These are phyloP conservation scores for Megalops cyprinoides DNA, from an alignment of 2,797 vertebrate species.

Conservation along the genomic window DNA sequence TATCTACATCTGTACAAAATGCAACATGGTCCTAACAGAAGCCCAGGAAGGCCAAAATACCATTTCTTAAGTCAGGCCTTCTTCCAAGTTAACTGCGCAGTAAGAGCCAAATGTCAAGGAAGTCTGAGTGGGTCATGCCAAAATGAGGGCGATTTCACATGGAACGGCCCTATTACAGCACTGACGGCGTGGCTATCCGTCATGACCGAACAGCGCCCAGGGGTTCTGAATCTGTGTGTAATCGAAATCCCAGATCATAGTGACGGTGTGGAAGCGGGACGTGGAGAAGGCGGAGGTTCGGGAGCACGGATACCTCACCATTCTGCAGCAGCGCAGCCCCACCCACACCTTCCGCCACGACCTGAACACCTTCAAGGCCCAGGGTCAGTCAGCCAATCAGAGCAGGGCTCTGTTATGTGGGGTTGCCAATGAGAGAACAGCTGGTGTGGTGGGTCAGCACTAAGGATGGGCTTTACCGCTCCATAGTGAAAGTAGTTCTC, in stretches of 20 bases:
- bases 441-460: background rate
- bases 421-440: background rate
- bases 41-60: too few relatives aligned
- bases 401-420: background rate
- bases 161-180: background rate
- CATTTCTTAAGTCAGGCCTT: too few relatives aligned
- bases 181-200: background rate
- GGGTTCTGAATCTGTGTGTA: conserved; percentile 16
- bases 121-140: too few relatives aligned
- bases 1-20: too few relatives aligned
- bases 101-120: background rate
- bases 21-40: background rate
- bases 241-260: conserved; percentile 81
- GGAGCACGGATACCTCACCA: conserved; percentile 85
- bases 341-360: conserved; percentile 89
- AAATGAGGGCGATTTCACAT: background rate
- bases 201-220: background rate
- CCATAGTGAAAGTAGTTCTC: background rate
- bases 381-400: conserved; percentile 69
- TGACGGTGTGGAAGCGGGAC: conserved; percentile 90
- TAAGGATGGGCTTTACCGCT: background rate
- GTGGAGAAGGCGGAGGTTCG: conserved; percentile 84
- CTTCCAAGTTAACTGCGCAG: too few relatives aligned
- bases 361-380: conserved; percentile 90
- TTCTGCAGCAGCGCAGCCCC: conserved; percentile 87